Evolutionary conservation across 2,113 vertebrate genomes (phyloP), one percentile per base, ranked within the genome.

Genomic region (Ameiurus melas): DNA sequence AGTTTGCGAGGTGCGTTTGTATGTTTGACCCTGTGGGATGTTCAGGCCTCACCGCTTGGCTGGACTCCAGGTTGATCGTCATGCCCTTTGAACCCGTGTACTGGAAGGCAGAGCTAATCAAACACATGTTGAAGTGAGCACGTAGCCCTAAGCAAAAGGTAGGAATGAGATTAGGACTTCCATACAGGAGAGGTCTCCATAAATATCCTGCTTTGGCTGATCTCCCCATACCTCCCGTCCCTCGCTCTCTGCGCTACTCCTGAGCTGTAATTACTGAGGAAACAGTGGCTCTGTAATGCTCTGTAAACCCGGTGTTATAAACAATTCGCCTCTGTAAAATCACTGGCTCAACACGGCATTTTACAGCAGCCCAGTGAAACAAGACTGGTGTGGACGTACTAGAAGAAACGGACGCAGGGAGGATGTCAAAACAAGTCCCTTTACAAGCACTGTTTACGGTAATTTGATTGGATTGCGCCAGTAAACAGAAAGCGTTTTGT

Each of bases 231-330:
- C 93, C 96, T 96, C 96, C 95, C 92, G 95, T 96, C 96, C 96
- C 95, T 97, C 95, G 55, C 25, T 25, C 30, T 96, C 96, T 96
- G 94, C 95, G 95, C 96, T 96, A 95, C 95, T 96, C 91, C 96
- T 96, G 96, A 97, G 96, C 97, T 96, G 96, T 97, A 98, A 98
- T 98, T 98, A 97, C 97, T 94, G 80, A 83, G 57, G 80, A 83
- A 60, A 95, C 92, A 94, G 96, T 95, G 97, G 96, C 95, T 96
- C 96, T 96, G 96, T 96, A 97, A 97, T 92, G 96, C 96, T 96
- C 97, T 96, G 97, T 97, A 98, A 98, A 97, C 96, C 96, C 95
- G 96, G 96, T 96, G 96, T 96, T 96, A 97, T 97, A 78, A 97
- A 97, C 97, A 96, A 95, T 95, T 94, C 95, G 95, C 93, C 94